These are phyloP conservation scores for Pocillopora damicornis DNA, from an alignment of 64 coral and sea anemone genomes.

Conservation along the genomic window DNA sequence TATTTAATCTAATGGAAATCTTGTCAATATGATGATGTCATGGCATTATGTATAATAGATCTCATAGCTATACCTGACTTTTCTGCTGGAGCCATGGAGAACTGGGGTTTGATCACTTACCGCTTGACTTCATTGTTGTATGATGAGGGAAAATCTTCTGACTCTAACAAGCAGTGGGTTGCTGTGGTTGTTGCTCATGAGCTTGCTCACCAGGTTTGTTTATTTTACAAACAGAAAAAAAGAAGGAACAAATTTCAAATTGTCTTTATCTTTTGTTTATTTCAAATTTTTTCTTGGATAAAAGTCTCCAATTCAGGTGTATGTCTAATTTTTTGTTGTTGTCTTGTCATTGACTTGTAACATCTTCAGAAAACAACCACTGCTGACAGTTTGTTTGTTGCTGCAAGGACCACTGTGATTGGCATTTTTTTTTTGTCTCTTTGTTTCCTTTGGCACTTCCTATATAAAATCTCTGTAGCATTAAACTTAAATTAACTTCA, in stretches of 20 bases:
- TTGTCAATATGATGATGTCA: background rate
- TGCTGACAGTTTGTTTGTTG: constrained; percentile 16
- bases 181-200: constrained; percentile 86
- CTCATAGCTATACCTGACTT: constrained; percentile 94
- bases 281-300: too few species aligned
- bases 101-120: constrained; percentile 96
- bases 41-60: constrained; percentile 54
- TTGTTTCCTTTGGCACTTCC: background rate
- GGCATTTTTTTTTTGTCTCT: background rate
- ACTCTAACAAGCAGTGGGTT: constrained; percentile 81
- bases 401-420: background rate
- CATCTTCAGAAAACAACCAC: background rate
- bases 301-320: background rate
- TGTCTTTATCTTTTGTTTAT: too few species aligned
- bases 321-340: background rate
- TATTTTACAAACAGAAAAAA: background rate
- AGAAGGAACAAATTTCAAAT: background rate
- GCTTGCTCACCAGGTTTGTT: constrained; percentile 91
- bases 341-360: too few species aligned
- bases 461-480: background rate
- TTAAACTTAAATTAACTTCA: background rate
- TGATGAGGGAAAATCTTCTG: constrained; percentile 72
- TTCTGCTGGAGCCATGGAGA: constrained; percentile 93
- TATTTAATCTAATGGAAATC: background rate
- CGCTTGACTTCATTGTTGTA: constrained; percentile 82